Conservation (phyloP, 2,797 vertebrate species). For the Tauraco hartlaubi region DNA sequence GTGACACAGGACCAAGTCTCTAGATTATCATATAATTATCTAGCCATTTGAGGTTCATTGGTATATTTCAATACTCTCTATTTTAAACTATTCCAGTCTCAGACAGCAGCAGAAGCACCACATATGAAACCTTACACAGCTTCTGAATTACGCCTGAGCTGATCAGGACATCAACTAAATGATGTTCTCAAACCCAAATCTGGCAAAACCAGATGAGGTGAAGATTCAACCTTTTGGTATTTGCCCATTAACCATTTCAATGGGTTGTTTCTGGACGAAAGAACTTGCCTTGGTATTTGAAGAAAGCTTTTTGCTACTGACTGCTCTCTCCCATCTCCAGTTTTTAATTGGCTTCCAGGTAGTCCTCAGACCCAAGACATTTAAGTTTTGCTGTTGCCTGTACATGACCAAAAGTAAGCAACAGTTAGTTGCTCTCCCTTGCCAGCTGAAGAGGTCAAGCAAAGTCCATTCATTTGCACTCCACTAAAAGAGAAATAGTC, state of each 20-base stretch:
- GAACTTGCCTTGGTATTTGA: background rate
- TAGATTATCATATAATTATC: background rate
- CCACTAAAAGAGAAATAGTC: background rate
- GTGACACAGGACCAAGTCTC: background rate
- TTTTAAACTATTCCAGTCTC: background rate
- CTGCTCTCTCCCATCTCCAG: background rate
- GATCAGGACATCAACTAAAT: background rate
- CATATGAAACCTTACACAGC: background rate
- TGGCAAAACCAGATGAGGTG: background rate
- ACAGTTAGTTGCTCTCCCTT: background rate
- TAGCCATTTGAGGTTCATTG: background rate
- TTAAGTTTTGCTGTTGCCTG: background rate
- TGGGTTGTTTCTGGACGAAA: background rate
- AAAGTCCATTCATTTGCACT: background rate
- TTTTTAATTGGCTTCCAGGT: background rate
- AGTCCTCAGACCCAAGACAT: background rate
- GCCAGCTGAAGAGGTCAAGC: background rate
- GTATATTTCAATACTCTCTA: background rate
- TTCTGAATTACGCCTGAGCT: background rate
- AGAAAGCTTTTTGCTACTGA: background rate
- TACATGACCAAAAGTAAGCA: background rate
- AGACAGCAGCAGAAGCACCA: background rate
- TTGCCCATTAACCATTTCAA: background rate
- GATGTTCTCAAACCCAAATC: background rate
- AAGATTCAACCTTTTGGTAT: background rate